A percentile compares a stretch with the other conserved stretches of the same genome.
These are phyloP conservation scores for Schmidtea mediterranea DNA, from an alignment of 1,140 invertebrate species.

Conservation along the genomic window DNA sequence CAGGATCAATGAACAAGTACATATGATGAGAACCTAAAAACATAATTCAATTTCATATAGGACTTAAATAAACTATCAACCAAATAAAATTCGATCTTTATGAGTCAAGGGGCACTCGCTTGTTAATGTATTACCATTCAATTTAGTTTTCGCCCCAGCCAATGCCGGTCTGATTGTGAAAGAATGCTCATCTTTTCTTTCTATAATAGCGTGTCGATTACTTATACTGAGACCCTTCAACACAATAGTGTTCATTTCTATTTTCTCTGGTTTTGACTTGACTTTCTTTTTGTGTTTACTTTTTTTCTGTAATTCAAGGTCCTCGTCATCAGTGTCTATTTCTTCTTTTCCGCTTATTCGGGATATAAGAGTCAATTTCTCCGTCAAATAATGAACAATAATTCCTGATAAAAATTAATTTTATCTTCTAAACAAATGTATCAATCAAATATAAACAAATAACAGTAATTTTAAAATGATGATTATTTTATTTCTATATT, in stretches of 20 bases:
- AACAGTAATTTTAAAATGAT: too few relatives aligned
- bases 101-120: slow-evolving; percentile 15
- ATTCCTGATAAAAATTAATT: too few relatives aligned
- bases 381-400: too few relatives aligned
- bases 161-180: slow-evolving; percentile 16
- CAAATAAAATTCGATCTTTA: slow-evolving; percentile 26
- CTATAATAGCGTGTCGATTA: slow-evolving; percentile 21
- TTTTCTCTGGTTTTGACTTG: too few relatives aligned
- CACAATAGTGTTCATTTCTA: not conserved
- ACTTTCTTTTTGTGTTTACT: too few relatives aligned
- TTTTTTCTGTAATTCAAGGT: too few relatives aligned
- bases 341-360: too few relatives aligned
- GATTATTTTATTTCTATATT: too few relatives aligned
- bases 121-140: slow-evolving; percentile 22
- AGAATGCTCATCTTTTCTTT: slow-evolving; percentile 11
- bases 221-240: slow-evolving; percentile 11
- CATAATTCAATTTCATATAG: not conserved
- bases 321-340: too few relatives aligned
- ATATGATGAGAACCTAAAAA: slow-evolving; percentile 24
- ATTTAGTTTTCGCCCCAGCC: slow-evolving; percentile 20
- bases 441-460: too few relatives aligned
- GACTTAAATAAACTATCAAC: slow-evolving; percentile 9
- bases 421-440: too few relatives aligned
- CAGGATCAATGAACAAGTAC: slow-evolving; percentile 25
- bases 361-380: too few relatives aligned